Base-by-base conservation (phyloP, 2,888 invertebrate genomes). In the Choreutis nemorana region DNA sequence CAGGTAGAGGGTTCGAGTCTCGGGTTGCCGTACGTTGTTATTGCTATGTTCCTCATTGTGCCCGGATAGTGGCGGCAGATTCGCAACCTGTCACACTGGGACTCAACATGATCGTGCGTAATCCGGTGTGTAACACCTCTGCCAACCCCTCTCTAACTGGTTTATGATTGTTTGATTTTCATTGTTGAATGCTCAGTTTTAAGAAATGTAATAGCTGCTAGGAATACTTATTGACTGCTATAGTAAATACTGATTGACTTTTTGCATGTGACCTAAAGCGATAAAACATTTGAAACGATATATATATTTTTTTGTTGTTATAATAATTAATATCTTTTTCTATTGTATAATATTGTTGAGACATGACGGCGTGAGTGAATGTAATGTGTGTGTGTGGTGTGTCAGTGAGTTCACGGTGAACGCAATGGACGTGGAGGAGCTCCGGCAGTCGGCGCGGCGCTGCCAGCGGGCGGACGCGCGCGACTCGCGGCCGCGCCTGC, bases 371-470 rank as follows among this genome's bases (percentile, higher is more conserved):
- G 6, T 25, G 5, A 18, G 18, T 18, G 8, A 8, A 6, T 18
- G 8, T 18, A 18, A 18, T 6, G 18, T 18, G 5, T 6, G 18
- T 18, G 8, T 18, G 18, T 12, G 10, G 2, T 26, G 15, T 30
- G 28, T 1, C 47, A 90, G 89, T 34, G 91, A 91, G 50, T 94
- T 91, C 55, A 90, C 90, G 50, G 91, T 94, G 22, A 92, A 90
- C 53, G 92, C 92, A 30, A 91, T 93, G 85, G 91, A 93, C 51
- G 90, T 87, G 1, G 90, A 91, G 20, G 92, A 92, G 51, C 65
- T 93, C 33, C 80, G 92, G 1, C 88, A 88, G 62, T 91, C 89
- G 0, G 82, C 88, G 49, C 75, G 90, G 2, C 83, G 87, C 15
- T 81, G 84, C 18, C 87, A 87, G 55, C 84, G 87, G 24, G 84